Percentiles rank a stretch among this genome's conserved stretches.
Conservation (phyloP, 2,113 vertebrate genomes). For the Leptodactylus fuscus region DNA sequence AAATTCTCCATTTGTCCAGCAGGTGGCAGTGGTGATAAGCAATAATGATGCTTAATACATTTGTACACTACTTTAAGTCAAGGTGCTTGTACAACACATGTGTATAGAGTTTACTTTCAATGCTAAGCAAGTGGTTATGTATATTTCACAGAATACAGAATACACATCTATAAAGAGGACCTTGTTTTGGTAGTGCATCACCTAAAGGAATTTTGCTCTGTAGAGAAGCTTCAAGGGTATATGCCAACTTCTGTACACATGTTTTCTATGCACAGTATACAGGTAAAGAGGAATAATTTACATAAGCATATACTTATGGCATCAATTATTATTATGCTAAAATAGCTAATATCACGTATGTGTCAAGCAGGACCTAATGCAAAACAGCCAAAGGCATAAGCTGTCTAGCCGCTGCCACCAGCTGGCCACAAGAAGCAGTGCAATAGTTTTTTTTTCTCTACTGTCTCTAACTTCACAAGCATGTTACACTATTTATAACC, state of each 20-base stretch:
- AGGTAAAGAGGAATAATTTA: background rate
- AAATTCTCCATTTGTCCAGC: too few relatives aligned
- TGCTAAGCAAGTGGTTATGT: too few relatives aligned
- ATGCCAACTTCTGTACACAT: background rate
- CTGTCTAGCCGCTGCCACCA: background rate
- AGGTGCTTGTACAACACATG: too few relatives aligned
- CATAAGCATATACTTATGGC: background rate
- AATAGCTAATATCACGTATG: background rate
- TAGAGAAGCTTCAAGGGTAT: background rate
- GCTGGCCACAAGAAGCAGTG: background rate
- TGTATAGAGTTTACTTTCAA: too few relatives aligned
- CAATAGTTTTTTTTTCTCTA: background rate
- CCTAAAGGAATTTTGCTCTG: too few relatives aligned
- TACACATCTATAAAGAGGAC: background rate
- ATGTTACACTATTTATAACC: background rate
- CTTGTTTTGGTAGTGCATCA: too few relatives aligned
- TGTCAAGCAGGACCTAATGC: background rate
- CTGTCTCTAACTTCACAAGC: background rate
- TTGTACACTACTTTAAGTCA: too few relatives aligned
- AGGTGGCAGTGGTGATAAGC: too few relatives aligned
- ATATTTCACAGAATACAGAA: too few relatives aligned
- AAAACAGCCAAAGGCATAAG: background rate
- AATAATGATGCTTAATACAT: too few relatives aligned
- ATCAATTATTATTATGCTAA: background rate
- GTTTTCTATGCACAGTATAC: background rate